phyloP scores from a whole-genome alignment of 2,888 invertebrate genomes.

The Halictus ligatus region DNA sequence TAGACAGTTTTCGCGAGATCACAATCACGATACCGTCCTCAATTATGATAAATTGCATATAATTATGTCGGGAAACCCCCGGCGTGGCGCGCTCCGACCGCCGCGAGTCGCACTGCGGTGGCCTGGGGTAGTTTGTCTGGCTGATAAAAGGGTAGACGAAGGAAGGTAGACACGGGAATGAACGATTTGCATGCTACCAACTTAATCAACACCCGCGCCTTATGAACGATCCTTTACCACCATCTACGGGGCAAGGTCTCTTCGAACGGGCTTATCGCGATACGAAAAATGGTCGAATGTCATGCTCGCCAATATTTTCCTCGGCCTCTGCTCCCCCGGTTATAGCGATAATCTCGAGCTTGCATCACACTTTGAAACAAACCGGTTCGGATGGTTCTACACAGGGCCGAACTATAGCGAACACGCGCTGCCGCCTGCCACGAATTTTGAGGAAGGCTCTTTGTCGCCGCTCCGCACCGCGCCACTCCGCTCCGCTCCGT shows the following conservation, averaged over 20 bases:
- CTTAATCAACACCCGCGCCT: slow-evolving; percentile 82
- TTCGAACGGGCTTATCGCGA: slow-evolving; percentile 55
- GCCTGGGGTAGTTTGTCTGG: slow-evolving; percentile 64
- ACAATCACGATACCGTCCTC: slow-evolving; percentile 72
- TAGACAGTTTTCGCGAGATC: slow-evolving; percentile 63
- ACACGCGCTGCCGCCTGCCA: not conserved
- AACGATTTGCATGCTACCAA: slow-evolving; percentile 82
- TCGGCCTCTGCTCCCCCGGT: not conserved
- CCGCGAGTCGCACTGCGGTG: not conserved
- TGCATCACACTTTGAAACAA: slow-evolving; percentile 39
- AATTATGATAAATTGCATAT: slow-evolving; percentile 79
- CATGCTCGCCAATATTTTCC: slow-evolving; percentile 62
- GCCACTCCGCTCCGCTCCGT: too few species aligned
- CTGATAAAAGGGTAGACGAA: slow-evolving; percentile 69
- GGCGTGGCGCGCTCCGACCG: slow-evolving; percentile 18
- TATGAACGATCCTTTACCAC: slow-evolving; percentile 66
- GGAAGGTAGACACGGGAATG: slow-evolving; percentile 69
- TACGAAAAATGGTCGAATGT: slow-evolving; percentile 61
- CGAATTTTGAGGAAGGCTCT: not conserved
- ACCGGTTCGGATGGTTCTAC: slow-evolving; percentile 34
- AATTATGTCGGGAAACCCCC: slow-evolving; percentile 69
- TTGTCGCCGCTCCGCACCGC: not conserved
- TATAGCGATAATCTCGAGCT: slow-evolving; percentile 42
- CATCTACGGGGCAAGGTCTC: slow-evolving; percentile 47
- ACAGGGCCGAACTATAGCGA: not conserved